Base-by-base conservation (phyloP, 2,888 invertebrate genomes). In the Parochlus steinenii region DNA sequence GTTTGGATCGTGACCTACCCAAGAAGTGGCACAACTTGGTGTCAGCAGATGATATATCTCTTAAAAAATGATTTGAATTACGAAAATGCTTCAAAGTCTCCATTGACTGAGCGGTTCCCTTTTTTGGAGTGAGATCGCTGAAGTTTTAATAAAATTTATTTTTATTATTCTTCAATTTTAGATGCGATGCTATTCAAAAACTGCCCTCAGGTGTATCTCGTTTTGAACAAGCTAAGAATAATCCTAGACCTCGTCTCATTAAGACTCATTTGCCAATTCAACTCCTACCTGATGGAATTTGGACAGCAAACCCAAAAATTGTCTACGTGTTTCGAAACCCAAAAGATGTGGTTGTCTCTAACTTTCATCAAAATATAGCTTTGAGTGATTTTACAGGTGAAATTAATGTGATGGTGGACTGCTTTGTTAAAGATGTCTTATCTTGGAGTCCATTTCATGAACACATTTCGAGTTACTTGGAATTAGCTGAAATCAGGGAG, bases 311-410 rank as follows among this genome's bases (percentile, higher is more conserved):
- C 15, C 25, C 11, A 15, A 18, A 29, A n/a, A n/a, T n/a, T n/a
- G 67, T 87, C 33, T 87, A 85, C 48, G 74, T 85, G 0, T 77
- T 77, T 1, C 64, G 87, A 38, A 82, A 87, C 54, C 81, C 83
- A 0, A 75, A 80, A 51, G 86, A 86, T 52, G 75, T 80, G 0
- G 71, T 69, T 1, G 76, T 85, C 1, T 86, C 86, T 0, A 74
- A 65, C 48, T 86, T 74, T 48, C 74, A 81, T 52, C 67, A 50
- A 14, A 4, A 4, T 0, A 40, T 44, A 6, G 43, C 34, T 1
- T 0, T 42, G 15, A 50, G 49, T 4, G 14, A 12, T 2, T 3
- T 18, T 5, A 43, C 44, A 37, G 47, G 42, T 15, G 41, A 44
- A 0, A 26, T 50, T 1, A 39, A 48, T 3, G 30, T 47, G 8